A percentile compares a stretch with the other conserved stretches of the same genome.
Conservation (phyloP, 2,113 vertebrate genomes). For the Phaetusa simplex region DNA sequence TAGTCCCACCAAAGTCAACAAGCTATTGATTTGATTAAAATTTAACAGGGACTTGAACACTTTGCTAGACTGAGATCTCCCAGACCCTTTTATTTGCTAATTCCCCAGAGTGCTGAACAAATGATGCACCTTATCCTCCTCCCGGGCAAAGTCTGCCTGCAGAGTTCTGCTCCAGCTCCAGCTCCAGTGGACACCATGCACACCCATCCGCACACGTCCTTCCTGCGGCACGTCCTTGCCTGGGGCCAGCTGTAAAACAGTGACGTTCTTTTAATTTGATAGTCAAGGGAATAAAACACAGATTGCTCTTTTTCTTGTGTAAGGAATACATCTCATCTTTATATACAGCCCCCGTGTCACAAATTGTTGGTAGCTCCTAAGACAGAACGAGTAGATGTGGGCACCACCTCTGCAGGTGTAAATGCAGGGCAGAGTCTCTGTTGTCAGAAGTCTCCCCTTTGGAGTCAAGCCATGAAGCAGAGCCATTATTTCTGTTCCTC, state of each 20-base stretch:
- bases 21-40: conserved; percentile 24
- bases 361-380: not conserved
- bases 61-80: not conserved
- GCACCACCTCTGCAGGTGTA: not conserved
- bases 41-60: not conserved
- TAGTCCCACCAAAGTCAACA: not conserved
- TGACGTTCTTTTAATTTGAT: not conserved
- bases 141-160: not conserved
- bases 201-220: fast-evolving
- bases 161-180: fast-evolving
- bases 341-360: not conserved
- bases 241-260: not conserved
- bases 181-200: not conserved
- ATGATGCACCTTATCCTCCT: not conserved
- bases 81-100: not conserved
- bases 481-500: not conserved
- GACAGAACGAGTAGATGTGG: not conserved
- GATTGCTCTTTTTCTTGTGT: not conserved
- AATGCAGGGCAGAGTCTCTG: not conserved
- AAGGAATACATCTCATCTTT: not conserved
- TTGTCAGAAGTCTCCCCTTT: not conserved
- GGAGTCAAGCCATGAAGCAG: not conserved
- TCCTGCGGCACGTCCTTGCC: fast-evolving
- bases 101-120: not conserved
- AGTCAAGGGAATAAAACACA: not conserved